A percentile compares a stretch with the other conserved stretches of the same genome.
These are phyloP conservation scores for Synanthedon vespiformis DNA, from an alignment of 2,888 invertebrate genomes.

Conservation along the genomic window DNA sequence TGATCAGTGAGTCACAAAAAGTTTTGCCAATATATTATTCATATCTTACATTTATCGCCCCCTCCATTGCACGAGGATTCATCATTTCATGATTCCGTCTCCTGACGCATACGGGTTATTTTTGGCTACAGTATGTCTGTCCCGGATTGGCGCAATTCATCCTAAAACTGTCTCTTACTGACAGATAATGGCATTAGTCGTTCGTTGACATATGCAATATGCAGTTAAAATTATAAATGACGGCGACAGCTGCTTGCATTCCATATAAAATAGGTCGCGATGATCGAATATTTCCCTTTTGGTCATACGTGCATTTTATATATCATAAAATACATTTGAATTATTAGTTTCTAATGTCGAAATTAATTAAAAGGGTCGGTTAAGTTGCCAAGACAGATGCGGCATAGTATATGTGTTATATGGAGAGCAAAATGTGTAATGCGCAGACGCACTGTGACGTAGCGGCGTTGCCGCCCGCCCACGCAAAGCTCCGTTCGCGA, in stretches of 20 bases:
- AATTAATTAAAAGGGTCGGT: slow-evolving; percentile 37
- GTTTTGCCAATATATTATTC: slow-evolving; percentile 54
- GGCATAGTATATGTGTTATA: slow-evolving; percentile 21
- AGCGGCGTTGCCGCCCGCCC: slow-evolving; percentile 27
- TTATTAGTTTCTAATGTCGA: slow-evolving; percentile 14
- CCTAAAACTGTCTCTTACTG: neutral
- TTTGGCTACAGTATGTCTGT: slow-evolving; percentile 21
- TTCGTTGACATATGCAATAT: slow-evolving; percentile 5
- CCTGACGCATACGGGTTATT: slow-evolving; percentile 54
- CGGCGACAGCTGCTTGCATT: neutral
- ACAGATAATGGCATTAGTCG: slow-evolving; percentile 1
- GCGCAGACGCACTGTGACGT: slow-evolving; percentile 33
- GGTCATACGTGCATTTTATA: neutral
- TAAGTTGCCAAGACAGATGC: slow-evolving; percentile 58
- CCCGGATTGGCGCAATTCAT: slow-evolving; percentile 16
- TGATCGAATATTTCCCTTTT: neutral
- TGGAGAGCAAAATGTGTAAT: slow-evolving; percentile 18
- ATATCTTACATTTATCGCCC: slow-evolving; percentile 39
- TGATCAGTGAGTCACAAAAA: slow-evolving; percentile 32
- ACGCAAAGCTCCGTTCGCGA: slow-evolving; percentile 39
- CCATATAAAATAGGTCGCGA: neutral
- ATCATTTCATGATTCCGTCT: slow-evolving; percentile 37
- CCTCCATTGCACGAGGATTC: slow-evolving; percentile 34
- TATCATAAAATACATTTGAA: neutral
- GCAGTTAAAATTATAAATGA: slow-evolving; percentile 1